Evolutionary conservation across 2,113 vertebrate genomes (phyloP).

Genomic region (Ceyx cyanopectus): DNA sequence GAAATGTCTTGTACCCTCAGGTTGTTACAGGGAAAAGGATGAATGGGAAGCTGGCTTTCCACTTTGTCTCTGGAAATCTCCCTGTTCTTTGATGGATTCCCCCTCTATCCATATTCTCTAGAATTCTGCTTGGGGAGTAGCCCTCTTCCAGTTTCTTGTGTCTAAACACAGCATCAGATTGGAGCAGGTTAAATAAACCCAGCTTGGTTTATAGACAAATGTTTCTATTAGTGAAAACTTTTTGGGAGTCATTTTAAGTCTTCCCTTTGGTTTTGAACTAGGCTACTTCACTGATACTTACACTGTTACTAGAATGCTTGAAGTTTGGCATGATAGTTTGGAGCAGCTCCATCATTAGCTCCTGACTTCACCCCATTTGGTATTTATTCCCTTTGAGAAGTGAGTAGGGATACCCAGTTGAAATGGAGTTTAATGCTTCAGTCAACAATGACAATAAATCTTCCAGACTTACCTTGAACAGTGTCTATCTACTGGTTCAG

Average conservation of each 20-base stretch:
- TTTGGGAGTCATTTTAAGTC: neutral
- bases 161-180: neutral
- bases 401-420: accelerated
- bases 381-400: neutral
- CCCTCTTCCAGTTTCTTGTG: neutral
- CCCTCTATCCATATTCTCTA: neutral
- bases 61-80: neutral
- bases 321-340: neutral
- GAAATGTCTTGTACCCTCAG: neutral
- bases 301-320: neutral
- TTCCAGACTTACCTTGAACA: neutral
- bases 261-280: neutral
- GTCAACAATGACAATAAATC: neutral
- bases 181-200: neutral
- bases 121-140: neutral
- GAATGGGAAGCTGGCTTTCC: neutral
- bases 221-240: neutral
- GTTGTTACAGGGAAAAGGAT: neutral
- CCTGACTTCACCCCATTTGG: neutral
- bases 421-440: neutral
- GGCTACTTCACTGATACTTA: neutral
- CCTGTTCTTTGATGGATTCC: neutral
- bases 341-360: neutral
- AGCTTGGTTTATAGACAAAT: neutral
- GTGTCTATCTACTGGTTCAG: neutral